Conservation (phyloP, 2,113 vertebrate genomes). For the Taurulus bubalis region DNA sequence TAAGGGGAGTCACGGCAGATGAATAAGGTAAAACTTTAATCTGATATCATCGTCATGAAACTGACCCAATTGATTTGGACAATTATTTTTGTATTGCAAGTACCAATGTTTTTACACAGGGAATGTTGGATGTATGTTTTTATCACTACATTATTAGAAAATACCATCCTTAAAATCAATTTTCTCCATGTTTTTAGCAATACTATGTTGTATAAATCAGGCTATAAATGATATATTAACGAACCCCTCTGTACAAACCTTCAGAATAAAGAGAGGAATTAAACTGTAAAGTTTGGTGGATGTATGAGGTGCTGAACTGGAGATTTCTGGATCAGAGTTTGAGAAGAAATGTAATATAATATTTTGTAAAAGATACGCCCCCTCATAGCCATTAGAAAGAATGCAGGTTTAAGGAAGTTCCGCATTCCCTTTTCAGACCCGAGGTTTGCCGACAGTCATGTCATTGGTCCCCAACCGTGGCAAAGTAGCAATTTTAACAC, state of each 20-base stretch:
- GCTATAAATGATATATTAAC: neutral
- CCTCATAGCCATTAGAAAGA: no score
- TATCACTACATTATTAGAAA: neutral
- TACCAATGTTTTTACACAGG: neutral
- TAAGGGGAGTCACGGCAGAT: neutral
- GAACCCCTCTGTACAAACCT: neutral
- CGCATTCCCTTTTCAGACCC: neutral
- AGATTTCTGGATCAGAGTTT: no score
- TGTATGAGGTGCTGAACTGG: no score
- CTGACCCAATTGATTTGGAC: neutral
- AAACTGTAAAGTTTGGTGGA: no score
- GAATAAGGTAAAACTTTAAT: neutral
- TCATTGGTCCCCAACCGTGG: neutral
- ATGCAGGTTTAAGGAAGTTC: neutral
- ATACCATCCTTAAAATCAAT: neutral
- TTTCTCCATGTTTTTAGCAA: neutral
- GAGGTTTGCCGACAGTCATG: neutral
- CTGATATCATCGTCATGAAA: neutral
- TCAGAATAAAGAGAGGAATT: neutral
- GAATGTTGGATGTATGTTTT: neutral
- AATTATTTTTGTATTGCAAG: neutral
- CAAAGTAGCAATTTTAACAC: neutral
- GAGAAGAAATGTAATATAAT: no score
- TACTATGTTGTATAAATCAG: neutral
- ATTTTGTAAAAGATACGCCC: no score